These are phyloP conservation scores for Montipora cactus DNA, from an alignment of 64 coral and sea anemone genomes.

Conservation along the genomic window DNA sequence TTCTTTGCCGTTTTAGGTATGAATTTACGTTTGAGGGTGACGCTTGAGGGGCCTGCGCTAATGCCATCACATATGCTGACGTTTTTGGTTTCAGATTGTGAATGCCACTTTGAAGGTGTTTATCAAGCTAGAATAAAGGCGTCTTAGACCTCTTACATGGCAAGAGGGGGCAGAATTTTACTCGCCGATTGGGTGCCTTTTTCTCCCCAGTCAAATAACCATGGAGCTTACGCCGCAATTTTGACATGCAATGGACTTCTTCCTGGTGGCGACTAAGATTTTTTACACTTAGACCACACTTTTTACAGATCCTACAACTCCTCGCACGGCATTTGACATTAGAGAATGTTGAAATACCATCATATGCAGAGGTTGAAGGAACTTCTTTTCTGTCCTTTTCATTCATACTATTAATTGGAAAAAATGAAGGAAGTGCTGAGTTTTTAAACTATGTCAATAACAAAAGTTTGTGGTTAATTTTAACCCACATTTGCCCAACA, in stretches of 20 bases:
- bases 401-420: conserved; percentile 50
- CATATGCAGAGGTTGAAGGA: conserved; percentile 46
- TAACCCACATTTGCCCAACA: too few relatives aligned
- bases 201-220: conserved; percentile 41
- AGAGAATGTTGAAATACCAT: conserved; percentile 19
- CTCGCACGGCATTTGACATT: conserved; percentile 25
- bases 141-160: conserved; percentile 51
- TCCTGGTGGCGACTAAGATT: conserved; percentile 63
- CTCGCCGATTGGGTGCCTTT: conserved; percentile 46
- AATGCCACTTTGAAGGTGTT: conserved; percentile 42
- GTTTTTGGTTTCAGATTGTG: conserved; percentile 56
- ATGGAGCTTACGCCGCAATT: conserved; percentile 50
- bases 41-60: conserved; percentile 40
- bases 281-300: conserved; percentile 29
- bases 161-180: conserved; percentile 64
- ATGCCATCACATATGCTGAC: conserved; percentile 12
- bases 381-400: conserved; percentile 48
- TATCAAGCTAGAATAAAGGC: conserved; percentile 52
- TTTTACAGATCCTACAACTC: conserved; percentile 42
- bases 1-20: conserved; percentile 23
- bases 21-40: conserved; percentile 7
- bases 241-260: conserved; percentile 53
- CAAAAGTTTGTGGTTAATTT: background rate
- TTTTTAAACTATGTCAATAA: conserved; percentile 4
- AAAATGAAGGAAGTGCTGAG: background rate